Conservation (phyloP, 2,888 invertebrate genomes). For the Heliconius hortense region DNA sequence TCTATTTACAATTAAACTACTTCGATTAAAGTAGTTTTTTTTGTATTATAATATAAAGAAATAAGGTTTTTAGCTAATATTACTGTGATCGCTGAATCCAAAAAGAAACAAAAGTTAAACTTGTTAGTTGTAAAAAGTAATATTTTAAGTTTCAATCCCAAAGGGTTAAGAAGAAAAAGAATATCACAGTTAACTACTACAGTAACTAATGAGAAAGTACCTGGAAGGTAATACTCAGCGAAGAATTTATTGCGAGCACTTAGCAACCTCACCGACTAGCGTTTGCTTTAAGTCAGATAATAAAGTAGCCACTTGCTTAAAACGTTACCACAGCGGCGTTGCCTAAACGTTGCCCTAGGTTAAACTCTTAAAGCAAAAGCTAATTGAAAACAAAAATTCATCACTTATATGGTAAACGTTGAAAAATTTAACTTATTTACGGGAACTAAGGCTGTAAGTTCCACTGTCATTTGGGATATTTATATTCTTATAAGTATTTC, state of each 20-base stretch:
- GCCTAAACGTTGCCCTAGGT: conserved; percentile 6
- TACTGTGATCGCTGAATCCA: conserved; percentile 53
- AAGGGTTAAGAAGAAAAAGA: conserved; percentile 28
- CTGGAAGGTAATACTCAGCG: conserved; percentile 62
- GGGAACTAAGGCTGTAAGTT: not conserved
- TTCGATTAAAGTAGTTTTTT: not conserved
- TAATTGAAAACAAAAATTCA: not conserved
- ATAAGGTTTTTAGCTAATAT: not conserved
- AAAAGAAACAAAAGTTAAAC: conserved; percentile 27
- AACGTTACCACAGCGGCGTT: conserved; percentile 49
- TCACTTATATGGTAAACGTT: not conserved
- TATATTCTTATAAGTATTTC: not conserved
- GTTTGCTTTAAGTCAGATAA: conserved; percentile 58
- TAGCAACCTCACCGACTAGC: conserved; percentile 61
- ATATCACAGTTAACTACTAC: conserved; percentile 37
- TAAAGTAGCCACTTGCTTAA: conserved; percentile 55
- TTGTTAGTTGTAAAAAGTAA: conserved; percentile 6
- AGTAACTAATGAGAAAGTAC: conserved; percentile 67
- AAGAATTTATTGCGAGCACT: conserved; percentile 73
- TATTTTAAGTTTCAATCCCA: conserved; percentile 22
- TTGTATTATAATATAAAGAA: not conserved
- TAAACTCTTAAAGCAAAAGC: not conserved
- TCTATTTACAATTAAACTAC: not conserved
- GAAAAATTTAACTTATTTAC: not conserved
- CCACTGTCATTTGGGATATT: not conserved